These are phyloP conservation scores for Pteromalus puparum DNA, from an alignment of 1,140 invertebrate species.

Conservation along the genomic window DNA sequence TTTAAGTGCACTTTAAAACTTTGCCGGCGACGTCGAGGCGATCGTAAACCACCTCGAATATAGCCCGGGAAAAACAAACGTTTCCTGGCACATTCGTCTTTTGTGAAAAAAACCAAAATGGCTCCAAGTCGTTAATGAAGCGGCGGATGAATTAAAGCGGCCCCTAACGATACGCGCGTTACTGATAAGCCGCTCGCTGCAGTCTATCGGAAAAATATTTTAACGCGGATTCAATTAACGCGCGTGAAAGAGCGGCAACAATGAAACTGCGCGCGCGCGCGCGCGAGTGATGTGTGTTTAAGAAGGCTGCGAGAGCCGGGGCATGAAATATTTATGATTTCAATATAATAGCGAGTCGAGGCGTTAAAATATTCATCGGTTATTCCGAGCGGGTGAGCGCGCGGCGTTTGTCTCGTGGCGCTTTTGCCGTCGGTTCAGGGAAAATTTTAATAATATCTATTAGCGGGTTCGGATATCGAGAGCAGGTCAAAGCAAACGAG, in stretches of 20 bases:
- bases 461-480: background rate
- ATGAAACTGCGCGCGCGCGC: background rate
- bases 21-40: constrained; percentile 54
- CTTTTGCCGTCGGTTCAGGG: background rate
- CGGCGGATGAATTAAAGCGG: background rate
- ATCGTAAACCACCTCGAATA: constrained; percentile 43
- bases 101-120: background rate
- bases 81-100: background rate
- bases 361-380: constrained; percentile 19
- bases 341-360: background rate
- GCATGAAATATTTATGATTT: constrained; percentile 5
- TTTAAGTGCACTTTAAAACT: constrained; percentile 59
- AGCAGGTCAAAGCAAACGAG: background rate
- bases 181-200: background rate
- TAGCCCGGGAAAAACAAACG: constrained; percentile 2
- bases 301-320: background rate
- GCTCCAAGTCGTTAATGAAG: background rate
- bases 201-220: background rate
- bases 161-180: no score
- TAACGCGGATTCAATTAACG: background rate
- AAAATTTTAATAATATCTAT: constrained; percentile 22
- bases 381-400: background rate
- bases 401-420: background rate
- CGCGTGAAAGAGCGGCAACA: no score
- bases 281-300: background rate